Evolutionary conservation across 1,140 invertebrate species (phyloP).

Genomic region (Frieseomelitta varia): DNA sequence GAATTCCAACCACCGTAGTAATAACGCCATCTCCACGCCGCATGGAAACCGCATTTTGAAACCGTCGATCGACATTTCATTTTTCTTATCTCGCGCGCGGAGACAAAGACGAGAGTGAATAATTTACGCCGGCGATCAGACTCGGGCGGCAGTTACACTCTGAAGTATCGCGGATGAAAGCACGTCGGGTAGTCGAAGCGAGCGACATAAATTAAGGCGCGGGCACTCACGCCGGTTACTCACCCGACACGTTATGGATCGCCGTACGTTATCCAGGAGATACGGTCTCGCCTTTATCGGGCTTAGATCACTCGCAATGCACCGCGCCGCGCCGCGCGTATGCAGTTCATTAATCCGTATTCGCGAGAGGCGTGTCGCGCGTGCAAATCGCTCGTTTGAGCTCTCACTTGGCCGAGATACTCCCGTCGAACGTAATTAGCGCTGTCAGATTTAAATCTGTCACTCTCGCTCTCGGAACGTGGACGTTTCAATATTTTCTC

Average conservation of each 20-base stretch:
- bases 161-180: constrained; percentile 65
- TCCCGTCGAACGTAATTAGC: constrained; percentile 29
- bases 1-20: background rate
- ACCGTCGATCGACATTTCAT: background rate
- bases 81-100: background rate
- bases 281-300: constrained; percentile 68
- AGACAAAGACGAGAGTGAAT: background rate
- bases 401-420: constrained; percentile 52
- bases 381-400: constrained; percentile 53
- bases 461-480: constrained; percentile 22
- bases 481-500: constrained; percentile 16
- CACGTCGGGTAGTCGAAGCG: constrained; percentile 62
- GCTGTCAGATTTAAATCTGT: constrained; percentile 51
- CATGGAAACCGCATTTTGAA: background rate
- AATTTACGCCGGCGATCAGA: constrained; percentile 21
- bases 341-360: constrained; percentile 73
- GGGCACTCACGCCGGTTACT: constrained; percentile 38
- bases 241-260: constrained; percentile 58
- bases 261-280: constrained; percentile 46
- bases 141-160: background rate
- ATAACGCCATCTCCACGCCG: background rate
- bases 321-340: constrained; percentile 62
- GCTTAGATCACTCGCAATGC: constrained; percentile 72
- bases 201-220: constrained; percentile 67
- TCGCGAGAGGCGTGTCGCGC: constrained; percentile 62